Evolutionary conservation across 2,888 invertebrate genomes (phyloP), one percentile per base, ranked within the genome.

Genomic region (Cheilosia pagana): DNA sequence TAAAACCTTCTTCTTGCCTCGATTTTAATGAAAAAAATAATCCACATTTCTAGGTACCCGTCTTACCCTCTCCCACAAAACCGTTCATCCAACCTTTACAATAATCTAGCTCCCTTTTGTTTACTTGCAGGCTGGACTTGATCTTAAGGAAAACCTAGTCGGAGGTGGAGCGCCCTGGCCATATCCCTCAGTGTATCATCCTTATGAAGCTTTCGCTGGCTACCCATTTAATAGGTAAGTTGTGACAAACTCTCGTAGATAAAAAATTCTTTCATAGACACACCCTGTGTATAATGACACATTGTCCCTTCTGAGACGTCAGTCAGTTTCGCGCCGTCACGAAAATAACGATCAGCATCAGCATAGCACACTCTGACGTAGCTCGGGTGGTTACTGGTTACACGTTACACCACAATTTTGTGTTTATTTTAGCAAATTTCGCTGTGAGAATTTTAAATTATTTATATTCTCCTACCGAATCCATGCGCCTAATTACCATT

Each of bases 211-310:
- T 79, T 96, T 98, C 91, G 96, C 97, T 83, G 96, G 97, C 89
- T 98, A 98, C 93, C 97, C 98, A 87, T 98, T 98, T 93, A 97
- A 97, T 93, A 97, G 97, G 98, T 98, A 93, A 97, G 97, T 94
- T 57, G n/a, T n/a, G 12, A 50, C 12, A 21, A 21, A 23, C 6
- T 23, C 23, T 21, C 3, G 16, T 4, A 3, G 63, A 76, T 55
- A 71, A 53, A 45, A 55, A 62, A 31, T 48, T 28, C 28, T 8
- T 8, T 28, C 28, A 7, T 8, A 39, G 28, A 31, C 67, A 77
- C 72, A 53, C 71, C 53, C 35, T 60, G 1, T 25, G 50, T 1
- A 1, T 23, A 71, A 7, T 71, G 59, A 50, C 59, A 60, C 59
- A 59, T 39, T 76, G 25, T 68, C 53, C 41, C 52, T 75, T 59